Percentiles rank a stretch among this genome's conserved stretches.
Conservation (phyloP, 1,140 invertebrate genomes). For the Sipha flava region DNA sequence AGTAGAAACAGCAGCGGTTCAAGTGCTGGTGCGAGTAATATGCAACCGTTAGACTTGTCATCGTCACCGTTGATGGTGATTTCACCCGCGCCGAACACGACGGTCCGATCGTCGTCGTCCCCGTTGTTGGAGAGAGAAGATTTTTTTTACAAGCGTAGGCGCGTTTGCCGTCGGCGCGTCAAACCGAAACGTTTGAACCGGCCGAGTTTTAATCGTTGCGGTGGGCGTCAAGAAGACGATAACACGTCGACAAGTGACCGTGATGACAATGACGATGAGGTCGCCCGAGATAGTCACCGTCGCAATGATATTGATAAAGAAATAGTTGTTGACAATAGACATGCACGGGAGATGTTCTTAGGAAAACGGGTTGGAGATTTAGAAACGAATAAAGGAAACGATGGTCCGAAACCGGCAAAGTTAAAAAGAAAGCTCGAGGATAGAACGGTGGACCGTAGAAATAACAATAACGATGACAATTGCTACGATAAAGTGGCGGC, state of each 20-base stretch:
- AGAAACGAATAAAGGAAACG: not conserved
- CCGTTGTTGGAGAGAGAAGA: not conserved
- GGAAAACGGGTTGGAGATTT: too few species aligned
- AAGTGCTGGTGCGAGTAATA: not conserved
- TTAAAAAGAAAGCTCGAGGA: not conserved
- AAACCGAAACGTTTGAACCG: not conserved
- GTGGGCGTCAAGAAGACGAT: not conserved
- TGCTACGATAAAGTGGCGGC: not conserved
- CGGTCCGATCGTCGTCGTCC: not conserved
- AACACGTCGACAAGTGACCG: not conserved
- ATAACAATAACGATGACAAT: not conserved
- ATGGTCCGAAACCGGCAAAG: not conserved
- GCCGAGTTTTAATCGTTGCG: not conserved
- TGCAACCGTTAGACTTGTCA: constrained; percentile 4
- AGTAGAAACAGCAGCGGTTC: not conserved
- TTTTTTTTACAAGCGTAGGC: constrained; percentile 12
- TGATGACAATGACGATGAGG: not conserved
- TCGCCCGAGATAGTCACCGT: not conserved
- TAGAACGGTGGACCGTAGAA: not conserved
- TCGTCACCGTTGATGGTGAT: not conserved
- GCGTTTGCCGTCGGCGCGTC: not conserved
- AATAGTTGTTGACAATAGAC: too few species aligned
- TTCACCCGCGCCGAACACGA: not conserved
- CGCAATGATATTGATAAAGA: too few species aligned
- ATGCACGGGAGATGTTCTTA: not conserved